Evolutionary conservation across 2,797 vertebrate species (phyloP).

Genomic region (Toxotes lorentzi): DNA sequence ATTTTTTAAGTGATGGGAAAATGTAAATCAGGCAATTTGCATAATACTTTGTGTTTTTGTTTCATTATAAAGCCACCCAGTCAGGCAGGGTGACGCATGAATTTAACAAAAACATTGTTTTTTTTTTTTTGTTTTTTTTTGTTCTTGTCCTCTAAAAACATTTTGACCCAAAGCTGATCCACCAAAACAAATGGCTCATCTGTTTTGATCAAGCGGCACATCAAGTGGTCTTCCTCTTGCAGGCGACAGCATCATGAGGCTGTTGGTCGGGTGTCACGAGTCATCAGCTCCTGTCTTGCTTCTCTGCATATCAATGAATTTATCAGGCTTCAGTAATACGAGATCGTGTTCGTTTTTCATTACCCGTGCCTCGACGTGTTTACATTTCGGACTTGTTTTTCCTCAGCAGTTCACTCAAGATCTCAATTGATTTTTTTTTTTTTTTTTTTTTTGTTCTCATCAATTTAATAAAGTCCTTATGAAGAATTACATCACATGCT

Average conservation of each 20-base stretch:
- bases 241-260: not conserved
- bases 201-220: constrained; percentile 3
- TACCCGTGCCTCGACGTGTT: not conserved
- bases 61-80: not conserved
- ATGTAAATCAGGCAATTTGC: not conserved
- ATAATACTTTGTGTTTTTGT: constrained; percentile 2
- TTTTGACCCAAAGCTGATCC: not conserved
- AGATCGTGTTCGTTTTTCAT: constrained; percentile 16
- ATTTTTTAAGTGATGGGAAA: not conserved
- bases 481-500: not conserved
- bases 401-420: not conserved
- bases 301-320: constrained; percentile 47
- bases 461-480: not conserved
- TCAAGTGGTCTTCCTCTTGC: not conserved
- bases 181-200: constrained; percentile 15
- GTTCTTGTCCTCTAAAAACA: not conserved
- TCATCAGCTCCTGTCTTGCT: constrained; percentile 8
- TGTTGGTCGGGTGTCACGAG: constrained; percentile 34
- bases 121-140: not conserved
- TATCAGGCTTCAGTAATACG: constrained; percentile 25
- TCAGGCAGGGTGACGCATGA: not conserved
- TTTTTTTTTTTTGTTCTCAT: not conserved
- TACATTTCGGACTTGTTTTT: constrained; percentile 12
- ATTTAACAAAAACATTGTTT: not conserved
- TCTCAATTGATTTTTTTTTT: too few relatives aligned